Evolutionary conservation across 30 jellyfish, hydroid and myxozoan genomes (phyloP), one percentile per base, ranked within the genome.

Genomic region (Pseudorhiza aurosa): DNA sequence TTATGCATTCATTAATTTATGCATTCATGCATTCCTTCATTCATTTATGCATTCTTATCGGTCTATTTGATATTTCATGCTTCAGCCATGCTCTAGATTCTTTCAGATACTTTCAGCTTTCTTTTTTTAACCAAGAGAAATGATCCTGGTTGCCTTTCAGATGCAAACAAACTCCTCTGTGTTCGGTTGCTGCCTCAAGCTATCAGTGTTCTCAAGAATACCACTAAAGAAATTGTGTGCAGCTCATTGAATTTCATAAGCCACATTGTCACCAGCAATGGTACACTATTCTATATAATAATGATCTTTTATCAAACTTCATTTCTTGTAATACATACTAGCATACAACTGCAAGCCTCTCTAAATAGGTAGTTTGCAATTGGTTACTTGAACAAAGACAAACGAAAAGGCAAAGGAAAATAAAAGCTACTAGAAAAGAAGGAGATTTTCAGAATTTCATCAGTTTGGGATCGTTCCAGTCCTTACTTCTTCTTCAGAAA

Each of bases 231-330:
- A 9, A 28, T 58, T 5, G 12, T 30, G 37, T 24, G 70, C 35
- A 75, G 82, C 8, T 74, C 88, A 8, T 55, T 87, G 82, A 72
- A 79, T 32, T 87, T 87, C 49, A 76, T 87, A 22, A 57, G 87
- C 36, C 91, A 87, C 45, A 71, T 88, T 53, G 57, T 87, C 64
- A 56, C 65, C 82, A 62, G 81, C 65, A 87, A 87, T 64, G 89
- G 96, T 87, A 53, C 64, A 69, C 7, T 39, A 5, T 39, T 39
- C 12, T 39, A 39, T 12, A 5, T 39, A 5, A 7, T 39, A 39
- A 39, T 39, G 12, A 7, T 39, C 50, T 12, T 67, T 19, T n/a
- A n/a, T n/a, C n/a, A n/a, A n/a, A n/a, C n/a, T n/a, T n/a, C n/a
- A n/a, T n/a, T n/a, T n/a, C n/a, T n/a, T n/a, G n/a, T n/a, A n/a